Conservation (phyloP, 1,140 invertebrate genomes). For the Caenorhabditis brenneri region DNA sequence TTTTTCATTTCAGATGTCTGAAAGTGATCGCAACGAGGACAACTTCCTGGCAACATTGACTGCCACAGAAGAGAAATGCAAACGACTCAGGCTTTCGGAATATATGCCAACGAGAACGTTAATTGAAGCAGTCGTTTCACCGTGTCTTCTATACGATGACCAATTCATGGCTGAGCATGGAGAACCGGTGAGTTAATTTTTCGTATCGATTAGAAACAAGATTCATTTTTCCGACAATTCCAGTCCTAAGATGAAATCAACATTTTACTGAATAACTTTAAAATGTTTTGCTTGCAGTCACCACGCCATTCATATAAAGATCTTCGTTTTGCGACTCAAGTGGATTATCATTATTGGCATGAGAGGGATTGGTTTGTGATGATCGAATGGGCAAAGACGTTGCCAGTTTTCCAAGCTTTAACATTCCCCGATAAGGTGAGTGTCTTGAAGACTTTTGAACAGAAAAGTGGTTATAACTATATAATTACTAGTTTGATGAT, state of each 20-base stretch:
- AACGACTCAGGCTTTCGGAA: slow-evolving; percentile 13
- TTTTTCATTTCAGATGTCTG: neutral
- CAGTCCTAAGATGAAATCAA: too few species aligned
- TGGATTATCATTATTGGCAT: slow-evolving; percentile 68
- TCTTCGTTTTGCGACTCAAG: slow-evolving; percentile 55
- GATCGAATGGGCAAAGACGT: slow-evolving; percentile 71
- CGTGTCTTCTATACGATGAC: slow-evolving; percentile 30
- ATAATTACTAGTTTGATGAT: too few species aligned
- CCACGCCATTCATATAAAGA: neutral
- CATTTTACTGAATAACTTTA: neutral
- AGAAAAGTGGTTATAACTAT: too few species aligned
- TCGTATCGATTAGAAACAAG: too few species aligned
- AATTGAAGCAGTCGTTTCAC: slow-evolving; percentile 40
- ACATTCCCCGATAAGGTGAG: slow-evolving; percentile 64
- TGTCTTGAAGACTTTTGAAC: too few species aligned
- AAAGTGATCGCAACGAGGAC: slow-evolving; percentile 38
- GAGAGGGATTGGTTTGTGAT: slow-evolving; percentile 68
- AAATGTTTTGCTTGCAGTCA: slow-evolving; percentile 12
- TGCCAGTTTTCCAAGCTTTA: slow-evolving; percentile 63
- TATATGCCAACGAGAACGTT: slow-evolving; percentile 14
- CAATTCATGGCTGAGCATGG: neutral
- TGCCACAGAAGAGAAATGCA: neutral
- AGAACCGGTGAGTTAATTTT: neutral
- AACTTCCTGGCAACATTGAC: neutral
- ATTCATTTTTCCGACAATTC: too few species aligned